Evolutionary conservation across 1,140 invertebrate genomes (phyloP), one percentile per base, ranked within the genome.

Genomic region (Idris sp.): DNA sequence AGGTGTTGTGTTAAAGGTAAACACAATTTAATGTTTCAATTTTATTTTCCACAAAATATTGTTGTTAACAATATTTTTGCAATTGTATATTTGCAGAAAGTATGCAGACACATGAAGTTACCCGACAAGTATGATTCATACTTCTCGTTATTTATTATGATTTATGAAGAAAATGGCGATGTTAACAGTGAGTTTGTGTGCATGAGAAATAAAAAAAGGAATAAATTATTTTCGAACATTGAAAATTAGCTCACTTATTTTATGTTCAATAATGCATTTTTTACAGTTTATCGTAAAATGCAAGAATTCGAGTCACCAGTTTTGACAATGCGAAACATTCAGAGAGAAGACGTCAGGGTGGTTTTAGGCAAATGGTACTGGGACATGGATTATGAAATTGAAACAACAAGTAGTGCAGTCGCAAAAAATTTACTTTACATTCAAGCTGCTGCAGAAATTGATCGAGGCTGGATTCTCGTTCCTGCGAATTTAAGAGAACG

Each of bases 231-330:
- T n/a, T n/a, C n/a, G n/a, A n/a, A n/a, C n/a, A n/a, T 36, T 11
- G 22, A 25, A 25, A 25, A 25, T 25, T 25, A 25, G 3, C 3
- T 25, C 22, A 22, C 26, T 25, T 43, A 19, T 31, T 36, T 36
- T 41, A 38, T 36, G 38, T 41, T 30, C n/a, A n/a, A n/a, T n/a
- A n/a, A n/a, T 31, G 1, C 44, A 44, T 44, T 30, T 8, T 88
- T 89, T 65, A n/a, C 90, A 90, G 91, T 97, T 84, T 84, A 97
- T 33, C 90, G 97, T 56, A 95, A 94, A 83, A 86, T 99, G 15
- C 95, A 98, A 87, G 93, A 98, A 82, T 99, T 97, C 91, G 97
- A 99, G 90, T 97, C 96, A 61, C 97, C 97, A 7, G 96, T 94
- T 85, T 93, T 98, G 86, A 97, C 96, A 48, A 91, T 95, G 78